Evolutionary conservation across 1,140 invertebrate species (phyloP).

Genomic region (Drosophila seguyi): DNA sequence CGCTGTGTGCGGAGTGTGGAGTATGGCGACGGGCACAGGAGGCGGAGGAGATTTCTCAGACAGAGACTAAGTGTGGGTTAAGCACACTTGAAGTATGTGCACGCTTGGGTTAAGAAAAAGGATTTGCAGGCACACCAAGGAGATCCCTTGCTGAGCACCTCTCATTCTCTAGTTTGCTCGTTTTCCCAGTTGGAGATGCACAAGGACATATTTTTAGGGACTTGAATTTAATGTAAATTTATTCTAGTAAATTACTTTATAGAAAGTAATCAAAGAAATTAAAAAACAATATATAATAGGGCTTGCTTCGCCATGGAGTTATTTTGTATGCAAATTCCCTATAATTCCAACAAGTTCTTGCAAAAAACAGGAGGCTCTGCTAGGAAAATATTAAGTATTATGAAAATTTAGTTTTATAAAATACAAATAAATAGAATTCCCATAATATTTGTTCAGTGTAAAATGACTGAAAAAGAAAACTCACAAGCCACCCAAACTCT

Average conservation of each 20-base stretch:
- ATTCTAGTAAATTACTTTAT: too few species aligned
- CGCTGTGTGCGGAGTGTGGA: background rate
- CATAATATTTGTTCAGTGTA: background rate
- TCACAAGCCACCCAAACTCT: conserved; percentile 9
- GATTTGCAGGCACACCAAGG: conserved; percentile 56
- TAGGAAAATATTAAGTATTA: too few species aligned
- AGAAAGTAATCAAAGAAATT: too few species aligned
- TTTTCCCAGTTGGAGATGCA: conserved; percentile 3
- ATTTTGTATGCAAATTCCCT: too few species aligned
- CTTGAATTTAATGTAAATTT: background rate
- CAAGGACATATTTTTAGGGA: background rate
- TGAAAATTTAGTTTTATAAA: background rate
- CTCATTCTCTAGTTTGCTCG: conserved; percentile 12
- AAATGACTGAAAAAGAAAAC: conserved; percentile 28
- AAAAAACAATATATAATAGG: too few species aligned
- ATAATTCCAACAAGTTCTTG: too few species aligned
- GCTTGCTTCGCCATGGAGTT: too few species aligned
- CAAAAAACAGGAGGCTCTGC: too few species aligned
- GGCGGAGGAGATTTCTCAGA: conserved; percentile 29
- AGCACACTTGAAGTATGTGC: conserved; percentile 78
- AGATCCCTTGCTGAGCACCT: conserved; percentile 12
- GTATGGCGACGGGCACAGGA: background rate
- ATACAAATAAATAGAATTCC: background rate
- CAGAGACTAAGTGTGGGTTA: conserved; percentile 61
- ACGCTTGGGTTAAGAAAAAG: conserved; percentile 73